phyloP scores from a whole-genome alignment of 2,888 invertebrate species.

The Harpalus rubripes region DNA sequence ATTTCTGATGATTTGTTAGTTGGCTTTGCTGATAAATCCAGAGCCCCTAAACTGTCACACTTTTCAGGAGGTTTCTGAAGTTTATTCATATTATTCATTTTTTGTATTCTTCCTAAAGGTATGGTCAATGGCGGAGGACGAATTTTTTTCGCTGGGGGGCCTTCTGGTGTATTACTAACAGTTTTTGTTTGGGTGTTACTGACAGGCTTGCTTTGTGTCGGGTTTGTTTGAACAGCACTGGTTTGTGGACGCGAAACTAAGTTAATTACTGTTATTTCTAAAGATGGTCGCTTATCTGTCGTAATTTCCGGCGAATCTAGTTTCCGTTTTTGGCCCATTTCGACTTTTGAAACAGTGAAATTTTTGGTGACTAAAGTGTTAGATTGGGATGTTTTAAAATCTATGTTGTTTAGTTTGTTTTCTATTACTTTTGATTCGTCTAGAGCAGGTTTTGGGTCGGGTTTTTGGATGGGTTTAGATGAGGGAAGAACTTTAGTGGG shows the following conservation, averaged over 20 bases:
- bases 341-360: slow-evolving; percentile 77
- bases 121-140: slow-evolving; percentile 80
- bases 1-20: slow-evolving; percentile 65
- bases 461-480: neutral
- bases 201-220: slow-evolving; percentile 53
- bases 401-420: slow-evolving; percentile 63
- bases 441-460: slow-evolving; percentile 70
- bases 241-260: slow-evolving; percentile 69
- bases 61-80: slow-evolving; percentile 74
- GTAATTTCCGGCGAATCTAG: slow-evolving; percentile 70
- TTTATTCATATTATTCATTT: slow-evolving; percentile 71
- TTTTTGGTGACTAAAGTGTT: slow-evolving; percentile 56
- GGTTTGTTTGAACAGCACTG: slow-evolving; percentile 50
- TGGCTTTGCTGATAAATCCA: slow-evolving; percentile 74
- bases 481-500: slow-evolving; percentile 70
- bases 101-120: slow-evolving; percentile 78
- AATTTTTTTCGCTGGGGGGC: slow-evolving; percentile 72
- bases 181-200: slow-evolving; percentile 58
- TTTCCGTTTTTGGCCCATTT: slow-evolving; percentile 75
- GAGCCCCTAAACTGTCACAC: slow-evolving; percentile 79
- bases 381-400: slow-evolving; percentile 54
- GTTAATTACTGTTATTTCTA: slow-evolving; percentile 76
- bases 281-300: slow-evolving; percentile 74
- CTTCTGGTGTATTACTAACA: slow-evolving; percentile 65
- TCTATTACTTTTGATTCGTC: slow-evolving; percentile 74